phyloP scores from a whole-genome alignment of 2,888 invertebrate genomes.

The Philereme vetulata region DNA sequence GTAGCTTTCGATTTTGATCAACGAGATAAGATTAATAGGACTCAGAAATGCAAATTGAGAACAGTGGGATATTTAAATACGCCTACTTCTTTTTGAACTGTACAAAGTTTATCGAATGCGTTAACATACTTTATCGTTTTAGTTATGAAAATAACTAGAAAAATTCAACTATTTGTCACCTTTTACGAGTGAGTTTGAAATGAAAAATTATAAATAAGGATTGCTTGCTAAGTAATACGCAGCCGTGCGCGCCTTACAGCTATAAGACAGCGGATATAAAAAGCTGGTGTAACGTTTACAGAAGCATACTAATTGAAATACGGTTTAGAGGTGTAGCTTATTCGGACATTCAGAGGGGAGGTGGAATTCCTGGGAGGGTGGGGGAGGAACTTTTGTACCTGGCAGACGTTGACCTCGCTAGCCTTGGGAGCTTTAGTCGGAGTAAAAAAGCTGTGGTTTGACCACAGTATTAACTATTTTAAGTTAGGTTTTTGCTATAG shows the following conservation, averaged over 20 bases:
- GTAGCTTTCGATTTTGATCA: constrained; percentile 29
- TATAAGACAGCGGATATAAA: constrained; percentile 26
- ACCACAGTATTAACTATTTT: constrained; percentile 4
- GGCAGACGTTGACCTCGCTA: constrained; percentile 80
- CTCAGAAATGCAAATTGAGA: constrained; percentile 45
- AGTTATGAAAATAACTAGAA: constrained; percentile 6
- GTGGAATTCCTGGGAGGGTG: constrained; percentile 51
- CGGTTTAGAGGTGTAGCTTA: constrained; percentile 55
- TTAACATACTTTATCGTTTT: constrained; percentile 9
- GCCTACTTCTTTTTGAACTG: constrained; percentile 34
- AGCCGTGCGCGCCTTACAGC: constrained; percentile 1
- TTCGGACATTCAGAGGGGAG: constrained; percentile 59
- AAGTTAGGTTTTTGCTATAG: background rate
- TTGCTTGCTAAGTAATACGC: constrained; percentile 15
- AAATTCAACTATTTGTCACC: constrained; percentile 9
- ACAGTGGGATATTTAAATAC: constrained; percentile 51
- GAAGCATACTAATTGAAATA: constrained; percentile 40
- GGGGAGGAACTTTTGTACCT: constrained; percentile 54
- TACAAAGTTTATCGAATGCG: constrained; percentile 12
- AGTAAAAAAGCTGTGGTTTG: constrained; percentile 33
- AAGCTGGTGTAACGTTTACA: constrained; percentile 32
- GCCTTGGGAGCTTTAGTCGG: constrained; percentile 59
- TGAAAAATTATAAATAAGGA: constrained; percentile 12
- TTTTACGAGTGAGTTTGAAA: constrained; percentile 10
- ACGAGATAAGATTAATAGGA: constrained; percentile 32